Base-by-base conservation (phyloP, 2,797 vertebrate genomes). In the Bradypodion ventrale region DNA sequence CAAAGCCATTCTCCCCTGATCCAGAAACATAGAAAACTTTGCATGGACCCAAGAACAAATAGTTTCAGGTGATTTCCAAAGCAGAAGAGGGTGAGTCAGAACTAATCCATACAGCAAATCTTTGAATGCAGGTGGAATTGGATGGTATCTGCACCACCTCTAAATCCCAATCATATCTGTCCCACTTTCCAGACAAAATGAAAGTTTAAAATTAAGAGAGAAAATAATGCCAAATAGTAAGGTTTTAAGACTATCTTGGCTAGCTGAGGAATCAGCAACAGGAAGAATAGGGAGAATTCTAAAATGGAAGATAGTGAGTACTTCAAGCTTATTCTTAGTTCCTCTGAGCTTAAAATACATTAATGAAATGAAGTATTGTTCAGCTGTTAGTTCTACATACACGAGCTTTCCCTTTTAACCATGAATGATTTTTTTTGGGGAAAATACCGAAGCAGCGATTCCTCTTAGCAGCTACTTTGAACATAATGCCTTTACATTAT, bases 401-500 rank as follows among this genome's bases (percentile, higher is more conserved):
- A 35, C 27, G 29, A n/a, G 29, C 52, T 23, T 8, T 44, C n/a
- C 75, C 89, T 85, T 16, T 56, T 91, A 94, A 93, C 79, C 70
- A 62, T 46, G 37, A 92, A 52, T 66, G 90, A 90, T 94, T 27
- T 52, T 49, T 56, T 56, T 56, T 5, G 1, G 19, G 2, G 46
- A 52, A 75, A 35, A 93, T 93, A 94, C 87, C 80, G 83, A 88
- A 86, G 82, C 81, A n/a, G 86, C 89, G 69, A 89, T 92, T 89
- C 87, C 92, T 92, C 92, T 89, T 70, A 90, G 72, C 91, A 75
- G 82, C 85, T 92, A 85, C 93, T 93, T 90, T 78, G 86, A 80
- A 90, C 68, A 88, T 87, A 94, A 93, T 89, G 72, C 40, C 79
- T 87, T 91, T 93, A 80, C 83, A 89, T 90, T 95, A 94, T 84